Evolutionary conservation across 2,888 invertebrate species (phyloP).

Genomic region (Diadegma fenestrale): DNA sequence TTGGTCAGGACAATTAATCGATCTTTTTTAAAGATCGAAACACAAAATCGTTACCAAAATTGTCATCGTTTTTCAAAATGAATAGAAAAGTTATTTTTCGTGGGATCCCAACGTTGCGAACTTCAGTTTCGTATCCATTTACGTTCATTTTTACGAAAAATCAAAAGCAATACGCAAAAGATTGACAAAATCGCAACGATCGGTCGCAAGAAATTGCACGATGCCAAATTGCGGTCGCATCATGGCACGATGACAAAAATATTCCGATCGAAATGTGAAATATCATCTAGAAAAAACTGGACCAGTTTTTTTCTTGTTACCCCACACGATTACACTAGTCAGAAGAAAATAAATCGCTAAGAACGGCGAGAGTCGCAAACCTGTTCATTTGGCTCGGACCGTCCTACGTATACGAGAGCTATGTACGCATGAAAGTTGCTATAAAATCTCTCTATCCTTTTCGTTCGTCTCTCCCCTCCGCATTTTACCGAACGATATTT

Average conservation of each 20-base stretch:
- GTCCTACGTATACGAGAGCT: background rate
- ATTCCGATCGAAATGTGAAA: background rate
- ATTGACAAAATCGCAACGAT: background rate
- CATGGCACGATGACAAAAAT: background rate
- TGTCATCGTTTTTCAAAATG: no score
- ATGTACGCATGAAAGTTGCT: slow-evolving; percentile 14
- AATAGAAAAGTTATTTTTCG: no score
- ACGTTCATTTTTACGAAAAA: no score
- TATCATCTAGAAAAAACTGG: background rate
- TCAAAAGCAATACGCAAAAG: background rate
- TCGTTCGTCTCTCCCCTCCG: slow-evolving; percentile 29
- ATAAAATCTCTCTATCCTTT: slow-evolving; percentile 29
- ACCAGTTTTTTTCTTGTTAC: slow-evolving; percentile 7
- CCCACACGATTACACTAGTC: background rate
- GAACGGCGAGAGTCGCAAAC: background rate
- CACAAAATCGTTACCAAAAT: no score
- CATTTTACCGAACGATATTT: slow-evolving; percentile 37
- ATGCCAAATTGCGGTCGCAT: no score
- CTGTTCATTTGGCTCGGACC: slow-evolving; percentile 8
- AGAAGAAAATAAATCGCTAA: background rate
- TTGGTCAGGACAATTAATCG: no score
- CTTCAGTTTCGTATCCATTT: no score
- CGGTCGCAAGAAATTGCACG: background rate
- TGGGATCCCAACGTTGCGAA: no score
- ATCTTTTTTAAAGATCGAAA: no score